Percentiles rank a stretch among this genome's conserved stretches.
These are phyloP conservation scores for Egretta garzetta DNA, from an alignment of 2,113 vertebrate species.

Conservation along the genomic window DNA sequence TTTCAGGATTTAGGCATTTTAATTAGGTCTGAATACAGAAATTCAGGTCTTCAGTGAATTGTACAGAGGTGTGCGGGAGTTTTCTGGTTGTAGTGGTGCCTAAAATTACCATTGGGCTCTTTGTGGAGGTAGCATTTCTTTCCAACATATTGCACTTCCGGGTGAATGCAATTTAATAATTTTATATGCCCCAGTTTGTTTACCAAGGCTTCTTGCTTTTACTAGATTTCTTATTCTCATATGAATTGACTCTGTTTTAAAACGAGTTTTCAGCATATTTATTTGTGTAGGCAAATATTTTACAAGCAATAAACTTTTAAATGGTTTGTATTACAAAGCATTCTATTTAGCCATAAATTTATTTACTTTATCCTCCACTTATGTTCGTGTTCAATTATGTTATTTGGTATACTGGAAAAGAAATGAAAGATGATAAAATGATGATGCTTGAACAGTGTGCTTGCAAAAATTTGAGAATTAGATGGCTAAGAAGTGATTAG, in stretches of 20 bases:
- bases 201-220: not conserved
- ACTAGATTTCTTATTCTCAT: not conserved
- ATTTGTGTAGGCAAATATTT: not conserved
- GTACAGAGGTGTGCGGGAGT: not conserved
- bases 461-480: not conserved
- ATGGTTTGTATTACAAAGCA: not conserved
- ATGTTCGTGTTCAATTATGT: not conserved
- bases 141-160: not conserved
- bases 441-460: not conserved
- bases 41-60: not conserved
- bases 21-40: not conserved
- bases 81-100: not conserved
- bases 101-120: not conserved
- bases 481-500: not conserved
- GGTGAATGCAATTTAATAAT: not conserved
- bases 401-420: not conserved
- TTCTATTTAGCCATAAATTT: not conserved
- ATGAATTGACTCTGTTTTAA: not conserved
- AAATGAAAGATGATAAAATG: not conserved
- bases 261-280: not conserved
- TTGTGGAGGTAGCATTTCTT: not conserved
- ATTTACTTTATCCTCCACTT: not conserved
- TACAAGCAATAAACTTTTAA: not conserved
- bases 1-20: not conserved
- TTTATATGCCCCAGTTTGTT: not conserved